These are phyloP conservation scores for Pentalonia nigronervosa DNA, from an alignment of 1,140 invertebrate species.

Conservation along the genomic window DNA sequence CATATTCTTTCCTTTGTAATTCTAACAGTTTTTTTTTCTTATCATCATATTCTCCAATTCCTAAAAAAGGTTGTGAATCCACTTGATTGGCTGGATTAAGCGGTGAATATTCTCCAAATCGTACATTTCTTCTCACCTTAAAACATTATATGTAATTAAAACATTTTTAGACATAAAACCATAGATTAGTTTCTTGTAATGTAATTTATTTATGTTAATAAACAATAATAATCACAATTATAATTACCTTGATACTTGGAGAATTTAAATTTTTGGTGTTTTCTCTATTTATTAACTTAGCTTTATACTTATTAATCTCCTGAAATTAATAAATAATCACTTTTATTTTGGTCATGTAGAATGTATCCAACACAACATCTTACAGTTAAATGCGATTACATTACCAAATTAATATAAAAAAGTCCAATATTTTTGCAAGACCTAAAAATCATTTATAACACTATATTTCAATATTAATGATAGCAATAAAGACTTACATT, in stretches of 20 bases:
- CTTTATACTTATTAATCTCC: constrained; percentile 8
- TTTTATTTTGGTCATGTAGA: neutral
- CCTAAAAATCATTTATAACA: constrained; percentile 36
- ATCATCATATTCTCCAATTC: constrained; percentile 57
- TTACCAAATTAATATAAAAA: constrained; percentile 4
- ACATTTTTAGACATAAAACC: neutral
- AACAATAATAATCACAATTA: neutral
- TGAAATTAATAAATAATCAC: neutral
- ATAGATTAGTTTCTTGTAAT: neutral
- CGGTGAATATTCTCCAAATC: constrained; percentile 58
- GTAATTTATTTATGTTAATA: neutral
- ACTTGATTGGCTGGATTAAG: constrained; percentile 58
- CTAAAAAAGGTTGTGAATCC: constrained; percentile 47
- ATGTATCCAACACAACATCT: neutral
- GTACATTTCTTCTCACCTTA: constrained; percentile 54
- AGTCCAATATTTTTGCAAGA: neutral
- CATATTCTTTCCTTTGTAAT: constrained; percentile 48
- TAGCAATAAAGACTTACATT: constrained; percentile 40
- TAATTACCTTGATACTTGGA: constrained; percentile 15
- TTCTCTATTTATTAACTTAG: neutral
- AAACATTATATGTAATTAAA: neutral
- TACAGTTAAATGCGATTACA: neutral
- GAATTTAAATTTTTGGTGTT: neutral
- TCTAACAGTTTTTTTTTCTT: constrained; percentile 45
- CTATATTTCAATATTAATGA: constrained; percentile 6